A percentile compares a stretch with the other conserved stretches of the same genome.
These are phyloP conservation scores for Scaptomyza parva DNA, from an alignment of 2,888 invertebrate genomes.

Conservation along the genomic window DNA sequence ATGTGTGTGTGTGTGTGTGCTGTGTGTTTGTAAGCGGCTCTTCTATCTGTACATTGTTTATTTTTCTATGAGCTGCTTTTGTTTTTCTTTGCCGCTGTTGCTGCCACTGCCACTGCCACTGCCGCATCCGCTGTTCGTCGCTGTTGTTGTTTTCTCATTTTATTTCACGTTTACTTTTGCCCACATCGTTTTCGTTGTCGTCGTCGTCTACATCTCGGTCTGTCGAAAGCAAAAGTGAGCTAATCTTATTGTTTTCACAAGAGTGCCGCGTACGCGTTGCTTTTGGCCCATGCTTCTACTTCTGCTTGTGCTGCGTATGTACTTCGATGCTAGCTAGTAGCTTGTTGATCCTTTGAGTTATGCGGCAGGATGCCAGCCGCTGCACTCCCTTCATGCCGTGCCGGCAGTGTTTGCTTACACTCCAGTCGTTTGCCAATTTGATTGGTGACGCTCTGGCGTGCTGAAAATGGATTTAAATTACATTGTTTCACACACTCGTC, in stretches of 20 bases:
- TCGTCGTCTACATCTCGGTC: conserved; percentile 14
- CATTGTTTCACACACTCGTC: conserved; percentile 72
- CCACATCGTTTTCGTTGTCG: conserved; percentile 6
- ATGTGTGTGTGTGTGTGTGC: conserved; percentile 20
- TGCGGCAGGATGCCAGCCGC: conserved; percentile 47
- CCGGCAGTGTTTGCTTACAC: conserved; percentile 61
- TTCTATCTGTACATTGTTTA: conserved; percentile 65
- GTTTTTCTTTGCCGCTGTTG: conserved; percentile 71
- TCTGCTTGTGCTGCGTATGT: conserved; percentile 1
- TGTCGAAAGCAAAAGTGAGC: conserved; percentile 71
- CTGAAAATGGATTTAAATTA: conserved; percentile 84
- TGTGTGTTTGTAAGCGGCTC: conserved; percentile 31
- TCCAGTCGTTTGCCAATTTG: conserved; percentile 76
- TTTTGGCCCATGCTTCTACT: conserved; percentile 24
- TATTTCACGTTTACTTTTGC: conserved; percentile 70
- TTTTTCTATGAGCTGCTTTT: conserved; percentile 73
- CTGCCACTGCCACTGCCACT: conserved; percentile 15
- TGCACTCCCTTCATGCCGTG: not conserved
- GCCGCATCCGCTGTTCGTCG: conserved; percentile 13
- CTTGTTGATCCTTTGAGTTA: conserved; percentile 80
- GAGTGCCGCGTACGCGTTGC: conserved; percentile 49
- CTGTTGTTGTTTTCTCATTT: conserved; percentile 70
- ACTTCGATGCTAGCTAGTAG: conserved; percentile 33
- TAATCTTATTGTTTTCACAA: conserved; percentile 79
- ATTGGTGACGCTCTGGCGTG: conserved; percentile 75